Evolutionary conservation across 2,113 vertebrate species (phyloP).

Genomic region (Salvator merianae): DNA sequence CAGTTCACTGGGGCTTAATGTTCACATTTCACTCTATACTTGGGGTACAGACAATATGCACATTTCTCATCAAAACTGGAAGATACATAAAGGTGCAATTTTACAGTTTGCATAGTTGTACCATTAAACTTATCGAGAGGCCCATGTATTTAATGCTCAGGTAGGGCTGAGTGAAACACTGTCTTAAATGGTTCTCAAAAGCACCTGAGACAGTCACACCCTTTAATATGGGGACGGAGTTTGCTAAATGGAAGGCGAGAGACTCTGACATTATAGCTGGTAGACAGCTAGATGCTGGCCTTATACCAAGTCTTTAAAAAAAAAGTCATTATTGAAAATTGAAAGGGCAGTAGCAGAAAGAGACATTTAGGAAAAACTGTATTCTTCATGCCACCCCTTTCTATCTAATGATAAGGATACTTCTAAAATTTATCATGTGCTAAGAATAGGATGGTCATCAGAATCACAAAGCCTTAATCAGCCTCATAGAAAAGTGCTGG

Average conservation of each 20-base stretch:
- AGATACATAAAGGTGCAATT: too few relatives aligned
- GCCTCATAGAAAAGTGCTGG: fast-evolving
- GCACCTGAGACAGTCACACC: too few relatives aligned
- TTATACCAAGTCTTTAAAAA: not conserved
- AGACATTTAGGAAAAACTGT: not conserved
- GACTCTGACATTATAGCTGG: too few relatives aligned
- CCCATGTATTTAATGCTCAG: not conserved
- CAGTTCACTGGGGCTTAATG: not conserved
- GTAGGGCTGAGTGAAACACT: not conserved
- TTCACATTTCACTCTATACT: too few relatives aligned
- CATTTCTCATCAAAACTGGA: too few relatives aligned
- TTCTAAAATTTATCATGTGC: not conserved
- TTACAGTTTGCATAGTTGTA: not conserved
- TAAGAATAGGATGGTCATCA: not conserved
- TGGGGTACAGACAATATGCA: too few relatives aligned
- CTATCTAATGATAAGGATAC: not conserved
- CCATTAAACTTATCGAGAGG: not conserved
- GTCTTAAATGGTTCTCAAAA: not conserved
- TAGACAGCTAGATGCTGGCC: too few relatives aligned
- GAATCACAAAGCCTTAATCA: not conserved
- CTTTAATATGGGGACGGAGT: too few relatives aligned
- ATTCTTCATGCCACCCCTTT: not conserved
- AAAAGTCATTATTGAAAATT: not conserved
- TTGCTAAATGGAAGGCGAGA: too few relatives aligned
- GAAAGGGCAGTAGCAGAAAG: not conserved